Conservation (phyloP, 2,888 invertebrate species). For the Celastrina argiolus region DNA sequence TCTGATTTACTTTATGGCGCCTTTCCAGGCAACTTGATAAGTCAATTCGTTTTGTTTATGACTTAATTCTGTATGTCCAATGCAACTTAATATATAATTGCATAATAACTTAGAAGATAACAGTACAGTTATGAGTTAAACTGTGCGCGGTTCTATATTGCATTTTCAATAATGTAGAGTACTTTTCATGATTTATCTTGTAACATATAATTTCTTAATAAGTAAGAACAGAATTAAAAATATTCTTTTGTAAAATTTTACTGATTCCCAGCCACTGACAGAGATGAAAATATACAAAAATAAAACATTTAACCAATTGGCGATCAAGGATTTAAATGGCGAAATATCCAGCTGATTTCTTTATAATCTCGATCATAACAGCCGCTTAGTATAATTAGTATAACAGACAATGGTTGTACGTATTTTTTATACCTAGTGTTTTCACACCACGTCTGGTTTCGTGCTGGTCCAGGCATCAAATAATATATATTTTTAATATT, state of each 20-base stretch:
- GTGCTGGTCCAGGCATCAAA: no score
- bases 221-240: no score
- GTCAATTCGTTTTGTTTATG: constrained; percentile 7
- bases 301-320: not conserved
- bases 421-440: not conserved
- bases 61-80: not conserved
- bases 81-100: constrained; percentile 13
- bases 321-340: constrained; percentile 1
- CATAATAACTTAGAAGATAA: not conserved
- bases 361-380: not conserved
- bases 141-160: not conserved
- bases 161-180: not conserved
- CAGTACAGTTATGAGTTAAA: not conserved
- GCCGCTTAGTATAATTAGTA: constrained; percentile 2
- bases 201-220: no score
- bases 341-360: constrained; percentile 15
- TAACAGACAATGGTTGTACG: not conserved
- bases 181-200: no score
- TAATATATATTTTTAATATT: no score
- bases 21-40: constrained; percentile 14
- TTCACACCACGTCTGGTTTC: no score
- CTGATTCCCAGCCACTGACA: no score
- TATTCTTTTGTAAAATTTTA: no score
- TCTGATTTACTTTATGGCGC: not conserved
- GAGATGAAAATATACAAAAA: no score